phyloP scores from a whole-genome alignment of 2,797 vertebrate genomes.

The Rousettus madagascariensis region DNA sequence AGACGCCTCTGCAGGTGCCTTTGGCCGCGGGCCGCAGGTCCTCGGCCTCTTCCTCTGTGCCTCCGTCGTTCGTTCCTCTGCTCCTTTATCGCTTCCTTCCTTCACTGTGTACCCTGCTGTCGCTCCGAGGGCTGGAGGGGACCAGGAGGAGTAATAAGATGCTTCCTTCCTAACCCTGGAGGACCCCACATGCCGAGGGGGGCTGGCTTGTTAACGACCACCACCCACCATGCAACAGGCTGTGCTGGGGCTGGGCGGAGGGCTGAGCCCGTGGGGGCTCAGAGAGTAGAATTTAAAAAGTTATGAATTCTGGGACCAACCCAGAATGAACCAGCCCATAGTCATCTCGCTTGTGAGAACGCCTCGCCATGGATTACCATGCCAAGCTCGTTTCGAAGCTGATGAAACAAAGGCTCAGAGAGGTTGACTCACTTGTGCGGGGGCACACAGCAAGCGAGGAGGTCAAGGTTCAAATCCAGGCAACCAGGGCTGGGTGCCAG shows the following conservation, averaged over 20 bases:
- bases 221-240: neutral
- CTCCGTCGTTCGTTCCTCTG: neutral
- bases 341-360: neutral
- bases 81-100: too few relatives aligned
- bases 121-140: neutral
- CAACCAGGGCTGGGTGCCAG: neutral
- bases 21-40: fast-evolving
- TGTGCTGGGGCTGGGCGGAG: neutral
- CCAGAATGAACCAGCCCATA: neutral
- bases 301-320: too few relatives aligned
- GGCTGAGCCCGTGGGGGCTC: fast-evolving
- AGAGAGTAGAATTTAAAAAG: too few relatives aligned
- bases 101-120: too few relatives aligned
- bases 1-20: too few relatives aligned
- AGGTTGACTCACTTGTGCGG: neutral
- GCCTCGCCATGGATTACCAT: fast-evolving
- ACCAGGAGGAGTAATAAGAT: neutral
- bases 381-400: neutral
- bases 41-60: neutral
- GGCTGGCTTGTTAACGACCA: neutral
- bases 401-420: neutral
- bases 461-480: neutral
- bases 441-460: neutral
- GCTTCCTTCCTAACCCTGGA: neutral
- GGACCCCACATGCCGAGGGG: neutral